Evolutionary conservation across 1,140 invertebrate species (phyloP).

Genomic region (Gonioctena quinquepunctata): DNA sequence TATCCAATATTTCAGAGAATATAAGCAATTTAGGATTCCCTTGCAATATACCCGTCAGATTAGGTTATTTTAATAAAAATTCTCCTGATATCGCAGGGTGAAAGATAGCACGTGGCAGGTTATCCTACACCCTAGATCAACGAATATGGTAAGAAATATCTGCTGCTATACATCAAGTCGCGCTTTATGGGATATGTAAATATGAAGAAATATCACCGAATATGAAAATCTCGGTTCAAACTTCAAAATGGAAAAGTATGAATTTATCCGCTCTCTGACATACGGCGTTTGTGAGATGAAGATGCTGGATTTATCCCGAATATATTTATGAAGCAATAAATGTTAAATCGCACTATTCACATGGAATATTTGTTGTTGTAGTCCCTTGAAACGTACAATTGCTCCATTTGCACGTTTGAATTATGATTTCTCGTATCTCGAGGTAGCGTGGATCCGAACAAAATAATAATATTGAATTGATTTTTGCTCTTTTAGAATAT

Average conservation of each 20-base stretch:
- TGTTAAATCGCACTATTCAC: background rate
- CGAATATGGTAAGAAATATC: slow-evolving; percentile 35
- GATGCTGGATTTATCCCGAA: background rate
- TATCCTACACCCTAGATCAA: slow-evolving; percentile 20
- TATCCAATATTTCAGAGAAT: too few species aligned
- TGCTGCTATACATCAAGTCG: slow-evolving; percentile 31
- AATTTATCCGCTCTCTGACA: slow-evolving; percentile 9
- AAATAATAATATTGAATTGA: too few species aligned
- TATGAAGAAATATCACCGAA: slow-evolving; percentile 48
- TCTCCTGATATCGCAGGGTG: background rate
- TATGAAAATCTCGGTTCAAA: slow-evolving; percentile 51
- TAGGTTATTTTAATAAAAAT: background rate
- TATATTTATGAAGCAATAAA: background rate
- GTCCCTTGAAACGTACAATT: background rate
- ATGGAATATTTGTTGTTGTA: background rate
- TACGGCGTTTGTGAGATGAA: background rate
- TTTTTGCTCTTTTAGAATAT: too few species aligned
- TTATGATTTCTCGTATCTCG: too few species aligned
- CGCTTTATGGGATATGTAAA: slow-evolving; percentile 52
- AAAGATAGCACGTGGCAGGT: slow-evolving; percentile 5
- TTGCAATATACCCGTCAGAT: background rate
- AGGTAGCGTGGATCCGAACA: too few species aligned
- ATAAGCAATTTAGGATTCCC: too few species aligned
- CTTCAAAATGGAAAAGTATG: slow-evolving; percentile 34
- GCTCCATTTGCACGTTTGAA: background rate